phyloP scores from a whole-genome alignment of 2,113 vertebrate genomes.

The Heteronetta atricapilla region DNA sequence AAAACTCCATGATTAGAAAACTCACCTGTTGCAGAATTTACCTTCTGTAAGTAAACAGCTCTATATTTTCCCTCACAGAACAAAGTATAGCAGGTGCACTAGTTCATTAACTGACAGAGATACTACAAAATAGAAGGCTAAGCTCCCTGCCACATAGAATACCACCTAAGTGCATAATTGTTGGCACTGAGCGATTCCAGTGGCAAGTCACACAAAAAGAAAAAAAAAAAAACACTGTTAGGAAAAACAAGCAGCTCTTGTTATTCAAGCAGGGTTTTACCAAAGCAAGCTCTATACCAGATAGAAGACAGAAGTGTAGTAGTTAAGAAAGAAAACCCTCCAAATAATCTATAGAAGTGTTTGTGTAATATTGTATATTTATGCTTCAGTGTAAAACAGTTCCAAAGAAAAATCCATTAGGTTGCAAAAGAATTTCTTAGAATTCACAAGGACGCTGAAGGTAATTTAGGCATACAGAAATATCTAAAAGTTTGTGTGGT shows the following conservation, averaged over 20 bases:
- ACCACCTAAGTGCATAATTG: background rate
- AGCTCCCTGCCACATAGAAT: background rate
- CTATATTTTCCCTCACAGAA: background rate
- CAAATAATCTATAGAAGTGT: background rate
- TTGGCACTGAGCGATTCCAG: background rate
- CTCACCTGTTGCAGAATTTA: background rate
- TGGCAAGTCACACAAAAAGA: background rate
- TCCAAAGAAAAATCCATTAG: background rate
- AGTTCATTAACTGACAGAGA: background rate
- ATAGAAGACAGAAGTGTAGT: background rate
- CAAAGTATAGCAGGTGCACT: background rate
- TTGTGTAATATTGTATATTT: background rate
- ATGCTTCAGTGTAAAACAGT: background rate
- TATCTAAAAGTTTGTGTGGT: background rate
- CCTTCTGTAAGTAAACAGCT: background rate
- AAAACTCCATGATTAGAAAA: background rate
- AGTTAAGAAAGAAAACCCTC: background rate
- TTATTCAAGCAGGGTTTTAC: background rate
- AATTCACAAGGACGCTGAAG: background rate
- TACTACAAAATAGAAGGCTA: background rate
- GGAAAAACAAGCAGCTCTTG: background rate
- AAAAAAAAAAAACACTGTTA: background rate
- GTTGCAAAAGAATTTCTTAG: background rate
- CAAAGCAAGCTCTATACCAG: background rate
- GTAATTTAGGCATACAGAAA: background rate